Evolutionary conservation across 2,113 vertebrate genomes (phyloP).

Genomic region (Brachyhypopomus occidentalis): DNA sequence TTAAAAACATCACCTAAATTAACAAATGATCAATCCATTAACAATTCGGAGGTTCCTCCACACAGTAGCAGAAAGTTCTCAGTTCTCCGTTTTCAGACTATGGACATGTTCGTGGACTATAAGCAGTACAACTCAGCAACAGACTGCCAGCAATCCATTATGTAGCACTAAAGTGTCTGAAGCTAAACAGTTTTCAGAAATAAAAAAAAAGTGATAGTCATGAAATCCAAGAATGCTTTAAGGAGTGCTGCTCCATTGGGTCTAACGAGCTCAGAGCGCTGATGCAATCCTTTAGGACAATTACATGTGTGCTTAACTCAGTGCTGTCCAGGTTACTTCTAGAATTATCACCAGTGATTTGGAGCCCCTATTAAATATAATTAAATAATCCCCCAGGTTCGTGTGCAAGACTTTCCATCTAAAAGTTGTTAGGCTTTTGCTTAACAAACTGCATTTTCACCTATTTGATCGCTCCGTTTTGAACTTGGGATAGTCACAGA

Average conservation of each 20-base stretch:
- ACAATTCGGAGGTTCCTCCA: background rate
- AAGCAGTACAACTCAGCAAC: no score
- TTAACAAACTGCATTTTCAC: no score
- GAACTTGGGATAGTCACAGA: no score
- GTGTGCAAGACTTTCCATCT: no score
- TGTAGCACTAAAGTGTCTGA: background rate
- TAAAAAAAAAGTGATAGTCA: no score
- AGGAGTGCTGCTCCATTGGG: background rate
- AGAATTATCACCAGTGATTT: background rate
- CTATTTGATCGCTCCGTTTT: no score
- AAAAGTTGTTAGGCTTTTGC: no score
- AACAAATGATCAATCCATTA: background rate
- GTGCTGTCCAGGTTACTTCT: background rate
- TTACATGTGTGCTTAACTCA: background rate
- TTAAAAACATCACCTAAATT: background rate
- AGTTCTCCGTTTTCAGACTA: background rate
- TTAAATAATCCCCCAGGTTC: no score
- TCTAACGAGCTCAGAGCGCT: background rate
- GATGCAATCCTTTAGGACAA: background rate
- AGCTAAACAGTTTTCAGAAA: no score
- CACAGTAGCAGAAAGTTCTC: background rate
- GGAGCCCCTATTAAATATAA: background rate
- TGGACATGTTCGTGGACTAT: no score
- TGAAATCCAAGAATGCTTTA: background rate
- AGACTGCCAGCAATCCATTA: constrained; percentile 1